Evolutionary conservation across 2,888 invertebrate genomes (phyloP).

Genomic region (Bibio marci): DNA sequence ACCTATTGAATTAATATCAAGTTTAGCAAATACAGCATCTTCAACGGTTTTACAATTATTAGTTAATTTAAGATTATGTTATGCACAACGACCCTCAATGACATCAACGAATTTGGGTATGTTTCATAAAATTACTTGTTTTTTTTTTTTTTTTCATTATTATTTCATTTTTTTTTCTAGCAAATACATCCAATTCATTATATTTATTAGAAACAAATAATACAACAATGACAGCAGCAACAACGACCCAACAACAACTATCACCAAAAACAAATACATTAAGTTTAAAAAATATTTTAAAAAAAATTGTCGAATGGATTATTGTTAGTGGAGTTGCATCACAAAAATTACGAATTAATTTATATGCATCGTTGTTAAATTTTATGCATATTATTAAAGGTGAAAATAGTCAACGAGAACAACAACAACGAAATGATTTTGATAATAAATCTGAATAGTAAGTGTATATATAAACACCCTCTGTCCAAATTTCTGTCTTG

Average conservation of each 20-base stretch:
- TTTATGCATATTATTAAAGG: conserved; percentile 54
- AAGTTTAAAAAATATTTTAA: conserved; percentile 51
- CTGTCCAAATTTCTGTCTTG: conserved; percentile 14
- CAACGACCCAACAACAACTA: not conserved
- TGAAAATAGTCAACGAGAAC: not conserved
- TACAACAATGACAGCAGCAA: conserved; percentile 9
- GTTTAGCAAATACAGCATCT: conserved; percentile 61
- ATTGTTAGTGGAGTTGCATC: conserved; percentile 61
- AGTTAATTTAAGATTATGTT: conserved; percentile 57
- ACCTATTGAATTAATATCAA: conserved; percentile 52
- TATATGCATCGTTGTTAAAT: conserved; percentile 70
- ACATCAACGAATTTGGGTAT: not conserved
- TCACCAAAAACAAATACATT: conserved; percentile 42
- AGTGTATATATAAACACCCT: conserved; percentile 8
- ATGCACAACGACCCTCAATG: conserved; percentile 18
- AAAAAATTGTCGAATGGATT: conserved; percentile 69
- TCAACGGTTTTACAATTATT: conserved; percentile 63
- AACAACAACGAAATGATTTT: conserved; percentile 21
- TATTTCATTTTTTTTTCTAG: not conserved
- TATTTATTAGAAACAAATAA: conserved; percentile 6
- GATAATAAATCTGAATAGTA: conserved; percentile 23
- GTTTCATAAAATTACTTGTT: too few species aligned
- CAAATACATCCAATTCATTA: not conserved
- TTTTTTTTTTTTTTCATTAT: too few species aligned
- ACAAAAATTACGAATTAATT: conserved; percentile 68